Evolutionary conservation across 2,797 vertebrate species (phyloP).

Genomic region (Mormyrus proboscirostris): DNA sequence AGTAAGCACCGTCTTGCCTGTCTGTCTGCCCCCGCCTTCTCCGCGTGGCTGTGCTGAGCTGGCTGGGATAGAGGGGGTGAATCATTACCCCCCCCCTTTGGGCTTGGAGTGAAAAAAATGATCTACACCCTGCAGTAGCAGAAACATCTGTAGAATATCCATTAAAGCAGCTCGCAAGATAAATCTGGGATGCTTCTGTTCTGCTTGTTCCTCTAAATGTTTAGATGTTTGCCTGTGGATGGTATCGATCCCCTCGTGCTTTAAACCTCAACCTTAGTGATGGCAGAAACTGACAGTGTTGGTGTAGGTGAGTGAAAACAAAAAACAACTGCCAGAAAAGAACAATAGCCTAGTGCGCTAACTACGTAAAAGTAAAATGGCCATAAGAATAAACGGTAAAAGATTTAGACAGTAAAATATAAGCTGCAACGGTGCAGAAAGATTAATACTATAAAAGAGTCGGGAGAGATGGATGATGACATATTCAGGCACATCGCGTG

Average conservation of each 20-base stretch:
- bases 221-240: background rate
- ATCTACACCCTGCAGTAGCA: background rate
- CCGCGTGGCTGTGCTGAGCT: conserved; percentile 34
- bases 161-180: background rate
- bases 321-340: background rate
- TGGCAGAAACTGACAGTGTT: background rate
- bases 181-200: background rate
- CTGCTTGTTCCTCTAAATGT: background rate
- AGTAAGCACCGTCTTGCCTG: conserved; percentile 23
- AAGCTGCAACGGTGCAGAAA: background rate
- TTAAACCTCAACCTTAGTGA: background rate
- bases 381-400: background rate
- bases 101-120: background rate
- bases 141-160: background rate
- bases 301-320: background rate
- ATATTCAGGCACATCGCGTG: background rate
- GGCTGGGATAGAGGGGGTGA: conserved; percentile 20
- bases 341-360: background rate
- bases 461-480: background rate
- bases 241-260: background rate
- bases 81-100: background rate
- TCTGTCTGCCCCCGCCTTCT: conserved; percentile 26
- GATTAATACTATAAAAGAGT: background rate
- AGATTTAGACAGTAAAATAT: background rate
- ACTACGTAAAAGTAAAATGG: background rate